Conservation (phyloP, 2,888 invertebrate genomes). For the Nebria brevicollis region DNA sequence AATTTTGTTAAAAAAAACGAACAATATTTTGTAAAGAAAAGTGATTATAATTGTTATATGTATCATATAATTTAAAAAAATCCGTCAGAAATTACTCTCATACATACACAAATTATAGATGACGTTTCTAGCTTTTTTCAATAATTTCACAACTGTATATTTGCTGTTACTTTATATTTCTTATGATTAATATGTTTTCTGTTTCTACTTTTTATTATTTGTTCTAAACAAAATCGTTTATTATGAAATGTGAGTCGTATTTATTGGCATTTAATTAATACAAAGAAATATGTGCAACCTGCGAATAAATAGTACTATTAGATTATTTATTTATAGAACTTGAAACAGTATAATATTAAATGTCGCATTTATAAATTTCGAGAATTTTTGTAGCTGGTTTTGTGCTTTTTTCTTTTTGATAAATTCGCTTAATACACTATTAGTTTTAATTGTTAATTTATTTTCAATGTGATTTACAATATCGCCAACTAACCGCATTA, state of each 20-base stretch:
- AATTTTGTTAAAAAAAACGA: conserved; percentile 17
- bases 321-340: neutral
- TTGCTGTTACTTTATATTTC: neutral
- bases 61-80: neutral
- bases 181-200: neutral
- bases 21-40: conserved; percentile 6
- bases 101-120: neutral
- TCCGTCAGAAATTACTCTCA: conserved; percentile 2
- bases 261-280: conserved; percentile 9
- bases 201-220: neutral
- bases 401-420: neutral
- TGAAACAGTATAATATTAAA: neutral
- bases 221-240: neutral
- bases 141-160: neutral
- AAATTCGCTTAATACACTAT: neutral
- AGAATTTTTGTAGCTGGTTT: neutral
- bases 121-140: neutral
- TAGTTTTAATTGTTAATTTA: conserved; percentile 10
- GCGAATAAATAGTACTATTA: neutral
- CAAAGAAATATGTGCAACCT: neutral
- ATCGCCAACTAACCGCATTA: neutral
- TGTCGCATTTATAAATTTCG: neutral
- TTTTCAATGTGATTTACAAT: neutral
- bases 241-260: neutral
- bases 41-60: conserved; percentile 7